Evolutionary conservation across 2,113 vertebrate species (phyloP), one percentile per base, ranked within the genome.

Genomic region (Oncorhynchus clarkii): DNA sequence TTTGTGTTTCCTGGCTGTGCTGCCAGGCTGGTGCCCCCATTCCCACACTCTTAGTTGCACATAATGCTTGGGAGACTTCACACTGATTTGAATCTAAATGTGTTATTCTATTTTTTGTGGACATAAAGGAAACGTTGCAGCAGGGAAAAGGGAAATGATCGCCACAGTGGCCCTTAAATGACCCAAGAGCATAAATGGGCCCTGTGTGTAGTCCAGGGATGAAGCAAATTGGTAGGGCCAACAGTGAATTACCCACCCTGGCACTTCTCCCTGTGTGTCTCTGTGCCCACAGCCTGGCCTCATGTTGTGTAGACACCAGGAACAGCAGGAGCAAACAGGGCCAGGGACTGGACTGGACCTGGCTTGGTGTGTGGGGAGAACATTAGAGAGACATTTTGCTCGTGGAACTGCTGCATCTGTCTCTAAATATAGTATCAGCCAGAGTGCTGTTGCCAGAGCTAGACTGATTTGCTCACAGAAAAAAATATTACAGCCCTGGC

Each of bases 371-470:
- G 76, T 11, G 45, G 54, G 78, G 48, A 85, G 85, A 77, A 85
- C 81, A 89, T 84, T 73, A 79, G 72, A 82, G 85, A 87, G 71
- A 77, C 79, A 70, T 79, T 85, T 85, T 84, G 84, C 79, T 84
- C 67, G 67, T 66, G 76, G 67, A 87, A 76, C 82, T 78, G 76
- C 82, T 62, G 78, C 79, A 69, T 75, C 4, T 51, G 20, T 26
- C 71, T 85, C 87, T 91, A 90, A 91, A 92, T 92, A 88, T 93
- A 91, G 83, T 82, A 69, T 72, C 65, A 29, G 18, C 16, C 29
- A 76, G 67, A 83, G 83, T 68, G 62, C 78, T 69, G 68, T 71
- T 72, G 75, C 76, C 78, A 75, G 80, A 85, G 80, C 78, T 72
- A 59, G 85, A 67, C 84, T 87, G 84, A 87, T 90, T 89, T 87